These are phyloP conservation scores for Sebastes fasciatus DNA, from an alignment of 2,113 vertebrate species.

Conservation along the genomic window DNA sequence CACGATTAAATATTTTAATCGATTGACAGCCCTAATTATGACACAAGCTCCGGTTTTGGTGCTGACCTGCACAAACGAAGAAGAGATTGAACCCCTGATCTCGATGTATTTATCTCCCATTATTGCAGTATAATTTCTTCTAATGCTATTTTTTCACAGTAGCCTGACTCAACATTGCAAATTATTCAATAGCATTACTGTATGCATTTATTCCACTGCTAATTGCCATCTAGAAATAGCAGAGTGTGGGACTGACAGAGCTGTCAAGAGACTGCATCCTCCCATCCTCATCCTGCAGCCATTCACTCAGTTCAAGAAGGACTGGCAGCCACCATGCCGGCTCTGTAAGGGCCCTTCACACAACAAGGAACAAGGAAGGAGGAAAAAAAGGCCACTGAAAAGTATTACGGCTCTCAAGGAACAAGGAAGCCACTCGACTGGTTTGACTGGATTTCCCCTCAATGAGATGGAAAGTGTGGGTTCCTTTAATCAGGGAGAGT, in stretches of 20 bases:
- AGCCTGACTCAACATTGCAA: constrained; percentile 15
- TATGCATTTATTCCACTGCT: constrained; percentile 61
- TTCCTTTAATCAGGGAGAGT: constrained; percentile 7
- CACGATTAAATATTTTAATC: too few relatives aligned
- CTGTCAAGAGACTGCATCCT: constrained; percentile 34
- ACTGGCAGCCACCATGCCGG: constrained; percentile 8
- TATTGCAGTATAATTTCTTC: neutral
- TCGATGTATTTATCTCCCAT: neutral
- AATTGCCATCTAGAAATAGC: constrained; percentile 64
- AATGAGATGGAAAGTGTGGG: neutral
- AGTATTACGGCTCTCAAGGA: neutral
- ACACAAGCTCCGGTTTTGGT: neutral
- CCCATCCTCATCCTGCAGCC: constrained; percentile 17
- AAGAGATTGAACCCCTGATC: neutral
- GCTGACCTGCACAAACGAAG: neutral
- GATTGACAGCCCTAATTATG: too few relatives aligned
- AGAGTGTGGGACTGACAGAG: constrained; percentile 46
- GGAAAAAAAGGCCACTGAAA: constrained; percentile 9
- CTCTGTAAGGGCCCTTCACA: neutral
- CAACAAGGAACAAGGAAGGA: constrained; percentile 34
- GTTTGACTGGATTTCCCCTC: constrained; percentile 28
- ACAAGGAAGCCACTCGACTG: constrained; percentile 29
- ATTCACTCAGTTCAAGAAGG: constrained; percentile 1
- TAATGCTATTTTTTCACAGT: constrained; percentile 17
- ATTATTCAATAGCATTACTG: constrained; percentile 35